Percentiles rank a stretch among this genome's conserved stretches.
These are phyloP conservation scores for Passer montanus DNA, from an alignment of 2,113 vertebrate species.

Conservation along the genomic window DNA sequence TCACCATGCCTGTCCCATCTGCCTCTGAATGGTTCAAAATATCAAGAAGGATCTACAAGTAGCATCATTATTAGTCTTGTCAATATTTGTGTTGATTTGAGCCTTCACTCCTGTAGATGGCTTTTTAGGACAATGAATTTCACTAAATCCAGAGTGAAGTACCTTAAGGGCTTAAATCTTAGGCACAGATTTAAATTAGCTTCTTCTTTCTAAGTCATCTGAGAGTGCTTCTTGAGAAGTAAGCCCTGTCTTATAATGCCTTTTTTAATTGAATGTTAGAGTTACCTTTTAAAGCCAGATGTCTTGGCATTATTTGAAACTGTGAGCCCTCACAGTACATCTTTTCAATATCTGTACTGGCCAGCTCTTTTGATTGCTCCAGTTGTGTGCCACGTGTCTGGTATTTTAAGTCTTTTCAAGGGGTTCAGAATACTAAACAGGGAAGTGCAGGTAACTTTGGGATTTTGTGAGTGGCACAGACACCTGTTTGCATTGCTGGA, in stretches of 20 bases:
- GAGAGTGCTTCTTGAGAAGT: neutral
- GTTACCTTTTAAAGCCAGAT: neutral
- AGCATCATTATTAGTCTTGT: neutral
- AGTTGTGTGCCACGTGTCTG: neutral
- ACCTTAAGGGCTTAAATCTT: neutral
- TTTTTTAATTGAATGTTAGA: neutral
- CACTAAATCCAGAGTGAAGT: neutral
- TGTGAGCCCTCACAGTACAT: neutral
- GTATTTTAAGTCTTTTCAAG: neutral
- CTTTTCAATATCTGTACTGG: neutral
- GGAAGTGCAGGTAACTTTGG: neutral
- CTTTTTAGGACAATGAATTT: neutral
- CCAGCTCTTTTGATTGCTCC: neutral
- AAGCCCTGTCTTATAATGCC: neutral
- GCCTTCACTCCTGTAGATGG: neutral
- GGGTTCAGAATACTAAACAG: neutral
- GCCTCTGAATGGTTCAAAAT: neutral
- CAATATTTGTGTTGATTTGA: neutral
- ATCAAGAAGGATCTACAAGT: neutral
- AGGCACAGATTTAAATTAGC: neutral
- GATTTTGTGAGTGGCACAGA: neutral
- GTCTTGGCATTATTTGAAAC: neutral
- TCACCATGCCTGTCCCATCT: neutral
- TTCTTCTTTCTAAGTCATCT: neutral
- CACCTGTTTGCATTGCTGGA: neutral